phyloP scores from a whole-genome alignment of 2,888 invertebrate species.

The Oscheius sp. region DNA sequence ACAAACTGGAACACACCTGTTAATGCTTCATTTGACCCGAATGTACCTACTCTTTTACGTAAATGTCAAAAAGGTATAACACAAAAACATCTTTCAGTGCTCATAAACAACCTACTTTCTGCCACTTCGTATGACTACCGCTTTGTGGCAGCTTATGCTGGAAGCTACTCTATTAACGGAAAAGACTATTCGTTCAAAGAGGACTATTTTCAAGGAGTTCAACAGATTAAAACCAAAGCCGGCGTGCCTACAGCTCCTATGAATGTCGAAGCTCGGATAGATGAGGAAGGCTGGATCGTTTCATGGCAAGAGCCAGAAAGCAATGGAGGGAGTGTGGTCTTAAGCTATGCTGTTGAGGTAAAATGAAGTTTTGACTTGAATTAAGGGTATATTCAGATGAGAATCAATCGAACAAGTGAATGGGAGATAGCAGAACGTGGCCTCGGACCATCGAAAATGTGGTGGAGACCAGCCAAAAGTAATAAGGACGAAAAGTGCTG shows the following conservation, averaged over 20 bases:
- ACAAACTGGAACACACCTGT: slow-evolving; percentile 64
- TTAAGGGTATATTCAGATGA: slow-evolving; percentile 35
- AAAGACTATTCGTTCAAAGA: slow-evolving; percentile 58
- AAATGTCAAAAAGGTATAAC: not conserved
- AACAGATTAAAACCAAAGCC: slow-evolving; percentile 70
- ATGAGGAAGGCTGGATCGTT: slow-evolving; percentile 68
- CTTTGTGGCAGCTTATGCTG: slow-evolving; percentile 67
- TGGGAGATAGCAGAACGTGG: slow-evolving; percentile 73
- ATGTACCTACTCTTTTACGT: slow-evolving; percentile 43
- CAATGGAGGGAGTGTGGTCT: slow-evolving; percentile 69
- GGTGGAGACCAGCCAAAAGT: slow-evolving; percentile 59
- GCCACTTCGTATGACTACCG: slow-evolving; percentile 72
- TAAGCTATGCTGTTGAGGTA: slow-evolving; percentile 69
- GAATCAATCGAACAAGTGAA: slow-evolving; percentile 66
- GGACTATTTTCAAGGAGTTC: slow-evolving; percentile 64
- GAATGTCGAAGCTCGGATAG: slow-evolving; percentile 57
- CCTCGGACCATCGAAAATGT: slow-evolving; percentile 62
- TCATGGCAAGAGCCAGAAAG: slow-evolving; percentile 66
- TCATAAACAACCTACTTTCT: slow-evolving; percentile 51
- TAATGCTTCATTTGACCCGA: slow-evolving; percentile 67
- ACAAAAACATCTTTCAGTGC: slow-evolving; percentile 13
- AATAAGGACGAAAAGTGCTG: slow-evolving; percentile 35
- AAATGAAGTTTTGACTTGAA: not conserved
- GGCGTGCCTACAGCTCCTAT: slow-evolving; percentile 69
- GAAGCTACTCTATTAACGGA: slow-evolving; percentile 50